Evolutionary conservation across 2,113 vertebrate species (phyloP), one percentile per base, ranked within the genome.

Genomic region (Axis porcinus): DNA sequence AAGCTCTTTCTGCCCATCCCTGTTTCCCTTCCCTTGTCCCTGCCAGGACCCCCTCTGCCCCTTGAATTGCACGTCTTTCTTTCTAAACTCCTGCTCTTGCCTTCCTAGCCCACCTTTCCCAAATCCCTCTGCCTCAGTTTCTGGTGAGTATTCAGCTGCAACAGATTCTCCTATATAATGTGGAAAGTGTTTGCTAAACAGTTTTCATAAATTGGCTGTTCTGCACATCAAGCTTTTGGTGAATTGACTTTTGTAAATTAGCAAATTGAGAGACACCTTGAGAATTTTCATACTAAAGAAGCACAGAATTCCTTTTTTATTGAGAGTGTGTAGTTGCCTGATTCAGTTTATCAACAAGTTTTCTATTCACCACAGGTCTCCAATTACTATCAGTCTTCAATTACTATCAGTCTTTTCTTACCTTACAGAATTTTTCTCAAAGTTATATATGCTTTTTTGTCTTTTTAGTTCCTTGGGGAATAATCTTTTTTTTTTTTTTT

Each of bases 11-110:
- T 58, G 5, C 8, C 10, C 2, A 12, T 13, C 60, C 54, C 36
- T 25, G 4, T 86, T 92, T 86, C 17, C 23, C 17, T 45, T 52
- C 14, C 12, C 50, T n/a, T 33, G 6, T 16, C 16, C 5, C 25
- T 30, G 7, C 19, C 7, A 11, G 15, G 6, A 33, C 3, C 0
- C 50, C 9, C 5, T 17, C 30, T 36, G 14, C 23, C 7, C 7
- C 14, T 84, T 50, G 19, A 47, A 23, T 14, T 43, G 25, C 10
- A 6, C 10, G 12, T 36, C 30, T 47, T 28, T 81, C 28, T 79
- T 21, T 15, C 74, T 81, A 23, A 74, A 25, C 6, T 30, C 21
- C 25, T 27, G 14, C 23, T 17, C 33, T 40, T 79, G 54, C 16
- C 45, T n/a, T 76, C 58, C n/a, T 30, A 85, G 79, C 19, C 23